A percentile compares a stretch with the other conserved stretches of the same genome.
phyloP scores from a whole-genome alignment of 2,113 vertebrate genomes.

The Empidonax alnorum region DNA sequence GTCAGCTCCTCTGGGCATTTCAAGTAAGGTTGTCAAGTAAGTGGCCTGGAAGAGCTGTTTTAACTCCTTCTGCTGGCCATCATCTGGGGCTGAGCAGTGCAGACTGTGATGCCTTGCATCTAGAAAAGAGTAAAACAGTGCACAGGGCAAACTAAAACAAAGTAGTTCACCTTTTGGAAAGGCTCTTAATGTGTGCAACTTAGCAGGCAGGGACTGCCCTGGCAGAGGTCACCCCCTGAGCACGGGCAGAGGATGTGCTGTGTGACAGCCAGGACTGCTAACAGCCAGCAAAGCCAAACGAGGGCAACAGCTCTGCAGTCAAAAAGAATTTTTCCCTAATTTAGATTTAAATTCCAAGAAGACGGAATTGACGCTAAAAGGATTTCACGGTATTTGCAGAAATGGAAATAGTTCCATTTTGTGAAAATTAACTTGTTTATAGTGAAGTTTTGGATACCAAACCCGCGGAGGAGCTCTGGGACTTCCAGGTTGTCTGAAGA shows the following conservation, averaged over 20 bases:
- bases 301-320: background rate
- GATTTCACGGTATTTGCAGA: constrained; percentile 11
- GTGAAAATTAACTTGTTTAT: constrained; percentile 33
- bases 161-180: background rate
- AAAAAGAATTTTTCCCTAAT: constrained; percentile 31
- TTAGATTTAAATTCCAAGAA: constrained; percentile 49
- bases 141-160: background rate
- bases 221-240: background rate
- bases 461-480: background rate
- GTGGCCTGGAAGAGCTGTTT: constrained; percentile 6
- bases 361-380: background rate
- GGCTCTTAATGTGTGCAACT: background rate
- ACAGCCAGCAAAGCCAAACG: background rate
- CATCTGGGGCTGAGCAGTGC: constrained; percentile 6
- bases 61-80: constrained; percentile 43
- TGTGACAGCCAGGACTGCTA: background rate
- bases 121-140: background rate
- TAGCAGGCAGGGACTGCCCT: background rate
- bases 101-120: constrained; percentile 10
- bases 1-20: background rate
- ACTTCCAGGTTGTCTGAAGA: background rate
- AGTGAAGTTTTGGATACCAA: constrained; percentile 53
- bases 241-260: background rate
- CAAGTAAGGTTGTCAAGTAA: background rate
- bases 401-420: constrained; percentile 46